A percentile compares a stretch with the other conserved stretches of the same genome.
Evolutionary conservation across 2,797 vertebrate genomes (phyloP).

Genomic region (Pempheris klunzingeri): DNA sequence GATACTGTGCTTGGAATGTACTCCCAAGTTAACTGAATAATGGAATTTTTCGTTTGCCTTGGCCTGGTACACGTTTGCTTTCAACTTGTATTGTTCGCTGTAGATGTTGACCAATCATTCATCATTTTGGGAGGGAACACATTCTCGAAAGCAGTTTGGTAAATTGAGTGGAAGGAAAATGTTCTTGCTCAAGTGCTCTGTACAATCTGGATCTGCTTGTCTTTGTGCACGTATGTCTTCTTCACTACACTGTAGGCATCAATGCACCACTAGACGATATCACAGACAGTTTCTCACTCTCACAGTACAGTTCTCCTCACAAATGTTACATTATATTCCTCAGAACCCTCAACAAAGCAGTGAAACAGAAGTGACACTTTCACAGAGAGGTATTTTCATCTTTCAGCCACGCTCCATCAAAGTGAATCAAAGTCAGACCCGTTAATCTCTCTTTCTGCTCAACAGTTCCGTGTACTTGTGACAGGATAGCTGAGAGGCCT

Average conservation of each 20-base stretch:
- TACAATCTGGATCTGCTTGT: slow-evolving; percentile 37
- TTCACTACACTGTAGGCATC: slow-evolving; percentile 38
- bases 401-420: slow-evolving; percentile 70
- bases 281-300: slow-evolving; percentile 35
- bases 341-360: slow-evolving; percentile 50
- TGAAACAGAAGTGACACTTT: slow-evolving; percentile 66
- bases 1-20: slow-evolving; percentile 62
- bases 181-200: slow-evolving; percentile 56
- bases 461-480: slow-evolving; percentile 56
- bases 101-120: slow-evolving; percentile 66
- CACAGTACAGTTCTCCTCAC: slow-evolving; percentile 7
- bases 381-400: slow-evolving; percentile 63
- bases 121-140: slow-evolving; percentile 50
- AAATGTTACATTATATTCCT: slow-evolving; percentile 40
- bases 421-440: slow-evolving; percentile 67
- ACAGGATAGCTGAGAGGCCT: slow-evolving; percentile 57
- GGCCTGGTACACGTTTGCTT: slow-evolving; percentile 58
- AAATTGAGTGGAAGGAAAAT: slow-evolving; percentile 58
- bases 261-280: slow-evolving; percentile 27
- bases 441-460: slow-evolving; percentile 48
- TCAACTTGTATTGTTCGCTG: slow-evolving; percentile 59
- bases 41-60: slow-evolving; percentile 60
- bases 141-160: slow-evolving; percentile 49
- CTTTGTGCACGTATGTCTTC: slow-evolving; percentile 30
- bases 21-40: slow-evolving; percentile 67